Conservation (phyloP, 1,140 invertebrate genomes). For the Drosophila trapezifrons region DNA sequence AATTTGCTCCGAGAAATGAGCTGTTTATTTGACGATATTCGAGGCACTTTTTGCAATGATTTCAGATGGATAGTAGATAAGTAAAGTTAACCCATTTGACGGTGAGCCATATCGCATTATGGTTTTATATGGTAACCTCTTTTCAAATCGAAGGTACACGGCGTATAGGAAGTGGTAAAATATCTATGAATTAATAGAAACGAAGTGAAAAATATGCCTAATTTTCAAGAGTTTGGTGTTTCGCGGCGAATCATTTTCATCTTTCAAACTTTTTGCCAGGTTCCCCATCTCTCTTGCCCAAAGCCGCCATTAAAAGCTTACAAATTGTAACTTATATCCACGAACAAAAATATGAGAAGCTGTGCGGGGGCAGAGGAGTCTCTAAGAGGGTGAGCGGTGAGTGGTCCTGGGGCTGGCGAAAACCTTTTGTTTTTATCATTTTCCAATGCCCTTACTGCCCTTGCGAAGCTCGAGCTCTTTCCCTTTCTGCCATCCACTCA, state of each 20-base stretch:
- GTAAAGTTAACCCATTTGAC: conserved; percentile 15
- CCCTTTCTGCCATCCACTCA: conserved; percentile 19
- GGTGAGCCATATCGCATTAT: neutral
- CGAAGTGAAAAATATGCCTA: neutral
- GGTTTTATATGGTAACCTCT: neutral
- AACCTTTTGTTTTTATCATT: conserved; percentile 80
- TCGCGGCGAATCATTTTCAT: neutral
- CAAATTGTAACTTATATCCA: conserved; percentile 75
- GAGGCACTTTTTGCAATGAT: conserved; percentile 37
- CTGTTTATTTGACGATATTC: conserved; percentile 66
- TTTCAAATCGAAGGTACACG: neutral
- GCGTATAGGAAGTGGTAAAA: neutral
- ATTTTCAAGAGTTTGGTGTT: neutral
- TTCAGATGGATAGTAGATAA: conserved; percentile 56
- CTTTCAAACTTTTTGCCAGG: neutral
- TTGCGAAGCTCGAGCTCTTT: conserved; percentile 16
- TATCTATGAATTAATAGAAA: neutral
- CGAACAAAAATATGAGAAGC: conserved; percentile 52
- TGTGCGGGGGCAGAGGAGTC: no score
- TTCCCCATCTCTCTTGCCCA: neutral
- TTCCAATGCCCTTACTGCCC: conserved; percentile 66
- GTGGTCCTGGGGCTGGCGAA: conserved; percentile 12
- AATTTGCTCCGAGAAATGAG: conserved; percentile 50
- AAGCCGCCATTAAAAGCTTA: conserved; percentile 70
- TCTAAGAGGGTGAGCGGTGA: neutral